Conservation (phyloP, 1,140 invertebrate genomes). For the Chrysopa pallens region DNA sequence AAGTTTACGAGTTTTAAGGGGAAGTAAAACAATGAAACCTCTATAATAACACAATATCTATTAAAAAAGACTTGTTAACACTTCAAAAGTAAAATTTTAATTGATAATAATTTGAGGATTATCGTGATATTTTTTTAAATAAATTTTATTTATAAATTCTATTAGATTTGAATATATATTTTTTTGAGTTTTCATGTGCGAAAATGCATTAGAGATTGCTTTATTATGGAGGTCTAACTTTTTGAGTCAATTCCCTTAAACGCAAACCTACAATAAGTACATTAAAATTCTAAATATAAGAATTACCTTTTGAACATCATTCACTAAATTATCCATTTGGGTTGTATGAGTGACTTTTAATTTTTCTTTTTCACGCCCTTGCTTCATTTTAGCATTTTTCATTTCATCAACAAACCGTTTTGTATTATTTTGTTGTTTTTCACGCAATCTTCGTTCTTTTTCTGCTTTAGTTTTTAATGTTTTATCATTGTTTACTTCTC, state of each 20-base stretch:
- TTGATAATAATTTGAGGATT: too few species aligned
- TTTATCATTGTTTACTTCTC: conserved; percentile 83
- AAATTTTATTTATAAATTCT: background rate
- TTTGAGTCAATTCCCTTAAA: too few species aligned
- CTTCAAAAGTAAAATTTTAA: too few species aligned
- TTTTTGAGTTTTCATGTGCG: too few species aligned
- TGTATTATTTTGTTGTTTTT: conserved; percentile 97
- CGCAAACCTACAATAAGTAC: too few species aligned
- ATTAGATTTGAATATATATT: too few species aligned
- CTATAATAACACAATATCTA: too few species aligned
- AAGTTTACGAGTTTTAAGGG: background rate
- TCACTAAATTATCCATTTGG: conserved; percentile 75
- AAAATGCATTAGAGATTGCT: too few species aligned
- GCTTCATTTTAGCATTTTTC: conserved; percentile 73
- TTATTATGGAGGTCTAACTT: too few species aligned
- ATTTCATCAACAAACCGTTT: conserved; percentile 98
- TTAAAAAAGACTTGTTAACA: too few species aligned
- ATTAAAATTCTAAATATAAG: background rate
- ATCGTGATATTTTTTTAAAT: too few species aligned
- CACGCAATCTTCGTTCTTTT: conserved; percentile 78
- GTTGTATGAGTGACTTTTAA: conserved; percentile 82
- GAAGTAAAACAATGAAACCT: too few species aligned
- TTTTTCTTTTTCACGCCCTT: conserved; percentile 85
- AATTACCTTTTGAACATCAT: conserved; percentile 79
- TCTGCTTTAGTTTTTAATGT: conserved; percentile 94